These are phyloP conservation scores for Neuroscelio doddi DNA, from an alignment of 2,888 invertebrate species.

Conservation along the genomic window DNA sequence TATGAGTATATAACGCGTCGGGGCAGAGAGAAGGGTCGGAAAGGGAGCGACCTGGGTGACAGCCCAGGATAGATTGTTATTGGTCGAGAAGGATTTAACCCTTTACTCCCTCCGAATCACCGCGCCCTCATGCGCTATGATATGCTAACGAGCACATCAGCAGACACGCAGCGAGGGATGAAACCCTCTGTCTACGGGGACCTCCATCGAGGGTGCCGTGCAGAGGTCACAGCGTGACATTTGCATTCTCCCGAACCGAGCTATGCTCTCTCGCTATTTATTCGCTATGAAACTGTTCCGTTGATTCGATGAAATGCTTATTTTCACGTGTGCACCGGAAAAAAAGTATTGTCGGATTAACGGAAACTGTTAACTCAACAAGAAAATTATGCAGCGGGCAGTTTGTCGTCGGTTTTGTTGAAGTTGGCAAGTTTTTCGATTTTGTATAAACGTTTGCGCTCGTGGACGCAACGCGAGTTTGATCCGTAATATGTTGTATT, in stretches of 20 bases:
- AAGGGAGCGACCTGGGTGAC: conserved; percentile 51
- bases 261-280: neutral
- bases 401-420: too few relatives aligned
- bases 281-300: too few relatives aligned
- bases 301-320: too few relatives aligned
- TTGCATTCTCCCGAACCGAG: conserved; percentile 33
- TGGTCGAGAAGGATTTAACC: conserved; percentile 66
- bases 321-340: too few relatives aligned
- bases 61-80: conserved; percentile 65
- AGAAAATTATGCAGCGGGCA: too few relatives aligned
- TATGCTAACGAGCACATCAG: conserved; percentile 68
- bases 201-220: conserved; percentile 23
- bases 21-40: conserved; percentile 29
- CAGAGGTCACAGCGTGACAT: conserved; percentile 20
- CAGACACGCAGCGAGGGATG: conserved; percentile 47
- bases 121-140: conserved; percentile 53
- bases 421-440: too few relatives aligned
- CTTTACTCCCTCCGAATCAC: conserved; percentile 50
- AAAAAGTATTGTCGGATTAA: too few relatives aligned
- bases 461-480: too few relatives aligned
- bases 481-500: too few relatives aligned
- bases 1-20: conserved; percentile 25
- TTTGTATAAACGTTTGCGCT: too few relatives aligned
- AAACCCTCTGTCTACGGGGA: conserved; percentile 32
- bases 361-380: too few relatives aligned